Conservation (phyloP, 1,140 invertebrate species). For the Heterodera schachtii region DNA sequence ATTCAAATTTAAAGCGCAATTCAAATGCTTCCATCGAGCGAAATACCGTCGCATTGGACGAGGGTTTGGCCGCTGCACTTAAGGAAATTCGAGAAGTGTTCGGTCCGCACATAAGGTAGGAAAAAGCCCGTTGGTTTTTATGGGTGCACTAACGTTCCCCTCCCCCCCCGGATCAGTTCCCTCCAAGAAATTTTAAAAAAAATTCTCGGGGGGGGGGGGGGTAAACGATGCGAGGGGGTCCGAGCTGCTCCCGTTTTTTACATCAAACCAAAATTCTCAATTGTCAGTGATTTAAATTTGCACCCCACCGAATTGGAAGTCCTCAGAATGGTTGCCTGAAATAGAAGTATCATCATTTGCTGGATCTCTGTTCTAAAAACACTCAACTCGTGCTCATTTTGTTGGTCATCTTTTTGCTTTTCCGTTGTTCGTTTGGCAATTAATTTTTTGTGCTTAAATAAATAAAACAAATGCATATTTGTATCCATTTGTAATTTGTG, state of each 20-base stretch:
- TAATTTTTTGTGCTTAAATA: too few species aligned
- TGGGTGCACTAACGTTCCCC: too few species aligned
- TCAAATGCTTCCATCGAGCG: slow-evolving; percentile 10
- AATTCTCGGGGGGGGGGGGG: too few species aligned
- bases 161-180: too few species aligned
- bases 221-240: too few species aligned
- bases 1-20: slow-evolving; percentile 7
- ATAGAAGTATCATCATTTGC: background rate
- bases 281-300: slow-evolving; percentile 28
- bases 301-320: slow-evolving; percentile 33
- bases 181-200: too few species aligned
- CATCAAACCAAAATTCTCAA: background rate
- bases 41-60: slow-evolving; percentile 23
- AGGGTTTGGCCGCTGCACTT: slow-evolving; percentile 22
- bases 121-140: background rate
- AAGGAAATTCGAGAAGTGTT: slow-evolving; percentile 22
- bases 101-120: slow-evolving; percentile 14
- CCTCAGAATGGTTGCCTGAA: slow-evolving; percentile 20
- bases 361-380: background rate
- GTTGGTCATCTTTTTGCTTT: background rate
- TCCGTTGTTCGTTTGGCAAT: background rate
- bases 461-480: too few species aligned
- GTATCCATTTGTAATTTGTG: too few species aligned
- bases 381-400: background rate
- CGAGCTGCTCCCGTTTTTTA: background rate